phyloP scores from a whole-genome alignment of 2,113 vertebrate genomes.

The Myocastor coypus region DNA sequence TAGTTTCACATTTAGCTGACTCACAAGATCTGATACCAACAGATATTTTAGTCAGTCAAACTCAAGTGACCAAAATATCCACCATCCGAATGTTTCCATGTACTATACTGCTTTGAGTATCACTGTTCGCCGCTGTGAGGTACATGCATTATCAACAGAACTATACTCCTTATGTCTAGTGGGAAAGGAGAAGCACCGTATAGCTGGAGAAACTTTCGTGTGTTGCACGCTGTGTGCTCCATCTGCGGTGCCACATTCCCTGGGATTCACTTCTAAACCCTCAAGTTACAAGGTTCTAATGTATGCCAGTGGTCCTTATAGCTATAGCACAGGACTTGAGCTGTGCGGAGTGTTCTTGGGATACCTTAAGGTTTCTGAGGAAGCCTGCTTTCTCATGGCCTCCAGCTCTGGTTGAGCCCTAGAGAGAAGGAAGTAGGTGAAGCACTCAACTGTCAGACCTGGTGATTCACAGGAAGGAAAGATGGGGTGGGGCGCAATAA shows the following conservation, averaged over 20 bases:
- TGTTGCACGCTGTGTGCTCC: not conserved
- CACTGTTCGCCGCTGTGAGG: not conserved
- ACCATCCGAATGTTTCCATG: not conserved
- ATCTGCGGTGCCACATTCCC: not conserved
- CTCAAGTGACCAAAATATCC: not conserved
- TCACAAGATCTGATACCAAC: not conserved
- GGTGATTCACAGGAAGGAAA: not conserved
- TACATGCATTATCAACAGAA: not conserved
- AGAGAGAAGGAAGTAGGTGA: not conserved
- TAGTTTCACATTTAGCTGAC: not conserved
- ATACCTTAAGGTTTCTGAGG: constrained; percentile 16
- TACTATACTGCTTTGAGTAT: not conserved
- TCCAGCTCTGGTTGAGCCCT: not conserved
- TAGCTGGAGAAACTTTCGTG: not conserved
- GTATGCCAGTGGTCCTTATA: not conserved
- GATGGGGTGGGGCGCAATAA: not conserved
- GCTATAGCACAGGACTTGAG: not conserved
- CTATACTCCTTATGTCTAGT: not conserved
- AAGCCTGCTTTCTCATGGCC: not conserved
- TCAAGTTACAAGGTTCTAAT: not conserved
- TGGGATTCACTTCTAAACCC: not conserved
- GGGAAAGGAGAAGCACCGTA: not conserved
- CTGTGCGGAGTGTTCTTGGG: not conserved
- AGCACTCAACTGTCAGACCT: not conserved
- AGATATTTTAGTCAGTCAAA: not conserved